Percentiles rank a stretch among this genome's conserved stretches.
These are phyloP conservation scores for Blennius ocellaris DNA, from an alignment of 2,113 vertebrate genomes.

Conservation along the genomic window DNA sequence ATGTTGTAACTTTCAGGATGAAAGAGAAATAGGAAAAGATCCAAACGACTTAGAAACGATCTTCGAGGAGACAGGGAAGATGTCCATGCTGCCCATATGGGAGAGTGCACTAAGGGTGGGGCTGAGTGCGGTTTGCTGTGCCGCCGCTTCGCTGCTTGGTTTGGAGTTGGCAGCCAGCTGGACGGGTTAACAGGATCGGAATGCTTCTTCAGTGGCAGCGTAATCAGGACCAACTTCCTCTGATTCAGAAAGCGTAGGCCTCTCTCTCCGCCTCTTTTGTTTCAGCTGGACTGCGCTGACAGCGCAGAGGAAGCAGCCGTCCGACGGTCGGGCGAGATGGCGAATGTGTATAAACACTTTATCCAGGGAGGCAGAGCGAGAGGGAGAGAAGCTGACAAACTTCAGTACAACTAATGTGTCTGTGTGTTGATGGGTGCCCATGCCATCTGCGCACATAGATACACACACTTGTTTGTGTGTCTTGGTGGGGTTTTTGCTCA, in stretches of 20 bases:
- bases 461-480: slow-evolving; percentile 51
- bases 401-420: slow-evolving; percentile 40
- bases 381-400: slow-evolving; percentile 47
- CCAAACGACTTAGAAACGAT: not conserved
- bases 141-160: slow-evolving; percentile 30
- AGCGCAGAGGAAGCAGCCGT: slow-evolving; percentile 76
- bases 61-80: slow-evolving; percentile 13
- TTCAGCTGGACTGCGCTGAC: slow-evolving; percentile 70
- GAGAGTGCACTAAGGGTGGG: slow-evolving; percentile 54
- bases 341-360: slow-evolving; percentile 67
- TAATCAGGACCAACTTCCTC: slow-evolving; percentile 84
- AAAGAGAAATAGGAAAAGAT: not conserved
- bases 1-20: too few relatives aligned
- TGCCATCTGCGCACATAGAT: slow-evolving; percentile 55
- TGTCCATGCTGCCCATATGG: slow-evolving; percentile 14
- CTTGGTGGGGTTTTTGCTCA: slow-evolving; percentile 37
- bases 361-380: slow-evolving; percentile 33
- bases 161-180: slow-evolving; percentile 54
- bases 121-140: slow-evolving; percentile 43
- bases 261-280: slow-evolving; percentile 76
- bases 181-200: slow-evolving; percentile 72
- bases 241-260: slow-evolving; percentile 70
- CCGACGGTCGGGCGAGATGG: slow-evolving; percentile 66
- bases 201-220: slow-evolving; percentile 76
- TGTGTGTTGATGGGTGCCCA: slow-evolving; percentile 36